A percentile compares a stretch with the other conserved stretches of the same genome.
These are phyloP conservation scores for Muraenolepis orangiensis DNA, from an alignment of 2,797 vertebrate genomes.

Conservation along the genomic window DNA sequence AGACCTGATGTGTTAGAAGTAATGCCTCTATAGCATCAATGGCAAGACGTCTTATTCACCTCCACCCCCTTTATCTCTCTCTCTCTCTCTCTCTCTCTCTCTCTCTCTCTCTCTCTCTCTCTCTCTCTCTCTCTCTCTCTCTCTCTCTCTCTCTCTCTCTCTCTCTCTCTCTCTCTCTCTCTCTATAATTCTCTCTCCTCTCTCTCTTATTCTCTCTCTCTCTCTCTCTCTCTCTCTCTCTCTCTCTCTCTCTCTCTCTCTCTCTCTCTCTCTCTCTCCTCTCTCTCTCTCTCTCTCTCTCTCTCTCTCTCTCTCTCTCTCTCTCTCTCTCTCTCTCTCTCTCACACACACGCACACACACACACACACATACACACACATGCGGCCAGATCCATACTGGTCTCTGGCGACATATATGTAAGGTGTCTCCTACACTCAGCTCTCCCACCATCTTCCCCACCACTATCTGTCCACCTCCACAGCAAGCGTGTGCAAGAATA, in stretches of 20 bases:
- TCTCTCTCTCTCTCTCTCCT: conserved; percentile 23
- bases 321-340: conserved; percentile 14
- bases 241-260: neutral
- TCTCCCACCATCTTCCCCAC: conserved; percentile 64
- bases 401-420: conserved; percentile 62
- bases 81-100: conserved; percentile 22
- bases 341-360: conserved; percentile 17
- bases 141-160: conserved; percentile 13
- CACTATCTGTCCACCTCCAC: conserved; percentile 74
- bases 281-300: conserved; percentile 12
- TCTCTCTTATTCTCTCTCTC: conserved; percentile 11
- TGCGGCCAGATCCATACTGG: conserved; percentile 43
- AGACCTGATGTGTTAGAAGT: conserved; percentile 56
- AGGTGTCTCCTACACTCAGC: conserved; percentile 64
- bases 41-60: conserved; percentile 36
- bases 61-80: conserved; percentile 25
- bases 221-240: conserved; percentile 25
- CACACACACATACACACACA: neutral
- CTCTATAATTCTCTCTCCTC: conserved; percentile 13
- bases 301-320: conserved; percentile 13
- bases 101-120: neutral
- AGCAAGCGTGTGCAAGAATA: conserved; percentile 74
- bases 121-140: conserved; percentile 23
- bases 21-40: conserved; percentile 56
- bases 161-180: conserved; percentile 15